These are phyloP conservation scores for Sitophilus oryzae DNA, from an alignment of 1,140 invertebrate genomes.

Conservation along the genomic window DNA sequence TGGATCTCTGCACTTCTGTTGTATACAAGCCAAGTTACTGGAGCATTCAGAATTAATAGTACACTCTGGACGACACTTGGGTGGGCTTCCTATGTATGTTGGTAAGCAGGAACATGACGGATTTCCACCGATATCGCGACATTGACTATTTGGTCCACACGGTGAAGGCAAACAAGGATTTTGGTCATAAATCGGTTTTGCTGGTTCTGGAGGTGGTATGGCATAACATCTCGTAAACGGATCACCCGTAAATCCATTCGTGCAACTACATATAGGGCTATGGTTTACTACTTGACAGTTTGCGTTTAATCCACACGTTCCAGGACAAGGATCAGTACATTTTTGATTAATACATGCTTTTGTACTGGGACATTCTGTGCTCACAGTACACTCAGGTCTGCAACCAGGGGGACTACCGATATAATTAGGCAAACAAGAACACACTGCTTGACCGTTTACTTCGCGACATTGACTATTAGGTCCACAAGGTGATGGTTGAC, in stretches of 20 bases:
- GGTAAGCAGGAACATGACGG: slow-evolving; percentile 59
- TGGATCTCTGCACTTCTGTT: slow-evolving; percentile 60
- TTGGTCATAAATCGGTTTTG: slow-evolving; percentile 23
- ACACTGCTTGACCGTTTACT: slow-evolving; percentile 64
- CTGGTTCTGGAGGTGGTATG: slow-evolving; percentile 33
- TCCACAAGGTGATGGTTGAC: slow-evolving; percentile 72
- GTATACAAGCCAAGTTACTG: slow-evolving; percentile 54
- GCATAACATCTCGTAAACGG: slow-evolving; percentile 58
- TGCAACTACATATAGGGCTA: slow-evolving; percentile 78
- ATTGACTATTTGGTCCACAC: slow-evolving; percentile 65
- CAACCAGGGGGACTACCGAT: slow-evolving; percentile 70
- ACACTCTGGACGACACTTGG: slow-evolving; percentile 65
- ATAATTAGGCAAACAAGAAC: slow-evolving; percentile 69
- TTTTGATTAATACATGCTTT: slow-evolving; percentile 73
- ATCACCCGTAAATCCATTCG: slow-evolving; percentile 65
- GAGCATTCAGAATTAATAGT: slow-evolving; percentile 58
- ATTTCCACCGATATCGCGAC: slow-evolving; percentile 53
- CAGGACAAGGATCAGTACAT: slow-evolving; percentile 73
- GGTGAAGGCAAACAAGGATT: slow-evolving; percentile 61
- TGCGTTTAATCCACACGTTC: slow-evolving; percentile 72
- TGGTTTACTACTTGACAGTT: slow-evolving; percentile 75
- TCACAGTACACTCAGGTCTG: slow-evolving; percentile 72
- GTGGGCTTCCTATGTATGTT: slow-evolving; percentile 62
- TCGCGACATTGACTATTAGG: slow-evolving; percentile 72
- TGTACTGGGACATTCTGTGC: slow-evolving; percentile 65